Conservation (phyloP, 2,797 vertebrate genomes). For the Sylvilagus floridanus region DNA sequence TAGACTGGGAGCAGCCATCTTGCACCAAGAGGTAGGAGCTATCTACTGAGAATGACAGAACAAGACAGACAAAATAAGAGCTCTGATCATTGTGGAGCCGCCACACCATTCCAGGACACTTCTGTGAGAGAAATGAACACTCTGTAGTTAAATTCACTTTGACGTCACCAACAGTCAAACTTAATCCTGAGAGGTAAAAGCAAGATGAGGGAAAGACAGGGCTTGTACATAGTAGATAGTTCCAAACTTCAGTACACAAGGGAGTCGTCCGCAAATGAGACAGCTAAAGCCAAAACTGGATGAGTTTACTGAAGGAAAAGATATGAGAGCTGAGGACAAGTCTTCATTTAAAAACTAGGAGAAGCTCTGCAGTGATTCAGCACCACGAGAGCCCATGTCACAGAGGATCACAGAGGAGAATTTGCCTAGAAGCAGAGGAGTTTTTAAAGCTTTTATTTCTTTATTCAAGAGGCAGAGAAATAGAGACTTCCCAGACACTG, state of each 20-base stretch:
- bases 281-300: not conserved
- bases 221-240: not conserved
- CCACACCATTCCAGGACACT: not conserved
- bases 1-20: not conserved
- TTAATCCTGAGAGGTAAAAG: not conserved
- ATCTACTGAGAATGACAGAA: not conserved
- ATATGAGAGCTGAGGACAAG: not conserved
- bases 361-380: not conserved
- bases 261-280: not conserved
- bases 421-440: slow-evolving; percentile 6
- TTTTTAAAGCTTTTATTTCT: too few species aligned
- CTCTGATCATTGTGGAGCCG: not conserved
- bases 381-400: not conserved
- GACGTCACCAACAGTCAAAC: not conserved
- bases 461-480: too few species aligned
- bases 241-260: not conserved
- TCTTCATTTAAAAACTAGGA: not conserved
- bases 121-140: not conserved
- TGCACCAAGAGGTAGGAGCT: not conserved
- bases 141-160: slow-evolving; percentile 10
- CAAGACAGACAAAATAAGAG: not conserved
- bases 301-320: not conserved
- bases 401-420: not conserved
- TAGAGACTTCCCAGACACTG: too few species aligned
- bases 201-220: not conserved